Evolutionary conservation across 2,113 vertebrate species (phyloP).

Genomic region (Suricata suricatta): DNA sequence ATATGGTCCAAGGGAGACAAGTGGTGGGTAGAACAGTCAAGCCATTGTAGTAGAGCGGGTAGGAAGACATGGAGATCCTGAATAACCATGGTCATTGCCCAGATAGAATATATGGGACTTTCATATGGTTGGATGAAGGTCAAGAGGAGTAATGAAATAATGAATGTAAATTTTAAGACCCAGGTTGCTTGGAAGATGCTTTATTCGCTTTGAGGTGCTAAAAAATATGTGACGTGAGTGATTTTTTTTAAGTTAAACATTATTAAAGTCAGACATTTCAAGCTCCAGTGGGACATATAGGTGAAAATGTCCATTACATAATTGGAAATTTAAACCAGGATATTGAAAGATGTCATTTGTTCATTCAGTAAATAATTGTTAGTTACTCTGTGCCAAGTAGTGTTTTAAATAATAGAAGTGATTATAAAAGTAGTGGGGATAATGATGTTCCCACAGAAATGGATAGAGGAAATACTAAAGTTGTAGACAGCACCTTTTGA

Average conservation of each 20-base stretch:
- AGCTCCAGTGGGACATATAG: background rate
- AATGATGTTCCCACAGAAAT: background rate
- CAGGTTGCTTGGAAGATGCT: background rate
- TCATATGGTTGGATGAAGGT: background rate
- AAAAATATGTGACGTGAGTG: background rate
- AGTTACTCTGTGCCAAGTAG: background rate
- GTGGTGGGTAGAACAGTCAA: background rate
- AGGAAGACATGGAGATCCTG: background rate
- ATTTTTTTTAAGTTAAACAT: background rate
- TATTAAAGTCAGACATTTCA: background rate
- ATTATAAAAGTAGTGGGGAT: background rate
- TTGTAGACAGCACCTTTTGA: constrained; percentile 19
- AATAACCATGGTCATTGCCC: background rate
- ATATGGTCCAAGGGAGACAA: background rate
- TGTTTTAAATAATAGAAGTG: constrained; percentile 16
- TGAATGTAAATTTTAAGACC: background rate
- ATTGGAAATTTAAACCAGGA: constrained; percentile 5
- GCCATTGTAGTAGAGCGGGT: background rate
- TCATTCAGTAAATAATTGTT: background rate
- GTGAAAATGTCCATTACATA: background rate
- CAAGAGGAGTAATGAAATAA: background rate
- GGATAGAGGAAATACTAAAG: background rate
- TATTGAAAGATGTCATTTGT: background rate
- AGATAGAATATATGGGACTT: background rate
- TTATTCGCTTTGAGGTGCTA: background rate